Evolutionary conservation across 2,888 invertebrate genomes (phyloP), one percentile per base, ranked within the genome.

Genomic region (Diloba caeruleocephala): DNA sequence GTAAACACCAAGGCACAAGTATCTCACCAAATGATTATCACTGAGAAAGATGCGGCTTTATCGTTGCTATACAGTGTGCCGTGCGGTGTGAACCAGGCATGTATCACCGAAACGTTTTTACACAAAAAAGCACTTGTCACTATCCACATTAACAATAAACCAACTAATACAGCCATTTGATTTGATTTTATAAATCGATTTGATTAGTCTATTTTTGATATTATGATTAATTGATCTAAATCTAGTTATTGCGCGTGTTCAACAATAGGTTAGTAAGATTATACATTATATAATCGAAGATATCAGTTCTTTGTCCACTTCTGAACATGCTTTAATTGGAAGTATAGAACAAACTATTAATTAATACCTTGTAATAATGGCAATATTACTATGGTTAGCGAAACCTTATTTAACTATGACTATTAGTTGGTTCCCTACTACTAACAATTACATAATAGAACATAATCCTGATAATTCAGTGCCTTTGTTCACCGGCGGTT

Each of bases 381-480:
- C 12, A 10, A 39, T 13, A 33, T 10, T n/a, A 54, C 34, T 6
- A n/a, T 8, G 21, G 21, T 12, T 10, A 9, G 8, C 15, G 17
- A 17, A 17, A 5, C 7, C 21, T 7, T 7, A 7, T 21, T 21
- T 1, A 21, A 7, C 5, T 21, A 21, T 21, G 7, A 23, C 10
- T 10, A 42, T 43, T 54, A 38, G 32, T 46, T 32, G 46, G 36
- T 46, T 63, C 29, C 31, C 23, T 17, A 2, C 12, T 3, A 33
- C 13, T 14, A 14, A 10, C 3, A 1, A 8, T 49, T 41, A 97
- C 97, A 97, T 97, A 73, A 98, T 97, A 41, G 96, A 96, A 92
- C 98, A 98, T 71, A 98, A 92, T 21, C 97, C 98, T 0, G 98
- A 98, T 13, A 97, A 94, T 82, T 98, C 98, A 57, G 94, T 94